Evolutionary conservation across 2,113 vertebrate species (phyloP).

Genomic region (Bufo gargarizans): DNA sequence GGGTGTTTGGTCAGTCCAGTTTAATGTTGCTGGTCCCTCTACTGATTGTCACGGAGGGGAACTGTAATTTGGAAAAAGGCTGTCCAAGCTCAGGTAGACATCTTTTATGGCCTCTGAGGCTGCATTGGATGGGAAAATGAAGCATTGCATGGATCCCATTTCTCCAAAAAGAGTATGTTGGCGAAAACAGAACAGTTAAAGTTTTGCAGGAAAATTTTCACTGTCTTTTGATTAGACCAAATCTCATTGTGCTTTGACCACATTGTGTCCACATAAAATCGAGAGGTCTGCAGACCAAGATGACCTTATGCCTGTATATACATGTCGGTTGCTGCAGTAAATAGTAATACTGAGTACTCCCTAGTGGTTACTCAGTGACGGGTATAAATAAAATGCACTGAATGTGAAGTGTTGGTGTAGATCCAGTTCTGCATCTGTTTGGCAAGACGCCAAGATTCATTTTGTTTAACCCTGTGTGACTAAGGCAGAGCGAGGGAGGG

Average conservation of each 20-base stretch:
- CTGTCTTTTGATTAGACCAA: neutral
- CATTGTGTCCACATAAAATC: neutral
- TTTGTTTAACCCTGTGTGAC: slow-evolving; percentile 52
- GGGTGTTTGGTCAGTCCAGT: neutral
- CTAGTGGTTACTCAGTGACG: slow-evolving; percentile 44
- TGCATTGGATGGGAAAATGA: neutral
- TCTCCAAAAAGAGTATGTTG: neutral
- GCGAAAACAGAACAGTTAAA: neutral
- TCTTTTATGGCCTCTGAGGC: neutral
- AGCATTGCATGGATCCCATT: neutral
- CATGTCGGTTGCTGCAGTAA: slow-evolving; percentile 27
- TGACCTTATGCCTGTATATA: neutral
- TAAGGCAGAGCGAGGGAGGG: neutral
- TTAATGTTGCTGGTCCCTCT: neutral
- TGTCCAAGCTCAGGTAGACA: neutral
- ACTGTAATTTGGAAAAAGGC: neutral
- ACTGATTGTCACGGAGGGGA: neutral
- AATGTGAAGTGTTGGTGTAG: slow-evolving; percentile 50
- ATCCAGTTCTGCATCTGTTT: slow-evolving; percentile 59
- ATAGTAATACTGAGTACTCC: slow-evolving; percentile 46
- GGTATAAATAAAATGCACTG: slow-evolving; percentile 57
- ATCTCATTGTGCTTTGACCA: neutral
- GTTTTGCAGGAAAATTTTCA: neutral
- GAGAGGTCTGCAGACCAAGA: slow-evolving; percentile 31
- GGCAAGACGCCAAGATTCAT: slow-evolving; percentile 44